Base-by-base conservation (phyloP, 2,888 invertebrate species). In the Bibio marci region DNA sequence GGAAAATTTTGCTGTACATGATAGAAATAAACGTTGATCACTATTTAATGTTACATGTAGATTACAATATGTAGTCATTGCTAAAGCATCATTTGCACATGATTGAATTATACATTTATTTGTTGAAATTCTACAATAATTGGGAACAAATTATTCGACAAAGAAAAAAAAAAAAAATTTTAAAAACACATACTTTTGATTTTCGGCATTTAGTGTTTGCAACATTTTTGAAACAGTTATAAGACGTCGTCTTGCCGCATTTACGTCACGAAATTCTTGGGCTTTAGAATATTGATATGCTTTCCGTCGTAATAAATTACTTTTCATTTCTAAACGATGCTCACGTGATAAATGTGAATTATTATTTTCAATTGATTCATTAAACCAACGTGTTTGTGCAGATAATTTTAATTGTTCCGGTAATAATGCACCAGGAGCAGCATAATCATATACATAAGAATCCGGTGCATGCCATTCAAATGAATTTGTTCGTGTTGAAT, bases 31-130 rank as follows among this genome's bases (percentile, higher is more conserved):
- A 48, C 80, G 71, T 63, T 92, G 91, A 50, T 86, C 83, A 10
- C 76, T 71, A 57, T 87, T 86, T 45, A 76, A 69, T 64, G 86
- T 82, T 49, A 91, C 82, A 65, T 92, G 92, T 44, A 74, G 63
- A 30, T 79, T 67, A 58, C 91, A 92, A 56, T 87, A 80, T 43
- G 81, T 75, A 1, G 83, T 77, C 50, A 60, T 51, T 41, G 55
- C 58, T 6, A 62, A 44, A 3, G 58, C 54, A n/a, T 51, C 50
- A 39, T 53, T 51, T 37, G 45, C 47, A 43, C 62, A 62, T 32
- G 45, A 49, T 25, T 47, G 42, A 35, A 55, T 46, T 38, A 53
- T 46, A 37, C 61, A 62, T 15, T 51, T 52, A 44, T 56, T 58
- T 31, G 50, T 47, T 37, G 54, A 46, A 26, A 48, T 34, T 18